These are phyloP conservation scores for Thrips palmi DNA, from an alignment of 1,140 invertebrate genomes.

Conservation along the genomic window DNA sequence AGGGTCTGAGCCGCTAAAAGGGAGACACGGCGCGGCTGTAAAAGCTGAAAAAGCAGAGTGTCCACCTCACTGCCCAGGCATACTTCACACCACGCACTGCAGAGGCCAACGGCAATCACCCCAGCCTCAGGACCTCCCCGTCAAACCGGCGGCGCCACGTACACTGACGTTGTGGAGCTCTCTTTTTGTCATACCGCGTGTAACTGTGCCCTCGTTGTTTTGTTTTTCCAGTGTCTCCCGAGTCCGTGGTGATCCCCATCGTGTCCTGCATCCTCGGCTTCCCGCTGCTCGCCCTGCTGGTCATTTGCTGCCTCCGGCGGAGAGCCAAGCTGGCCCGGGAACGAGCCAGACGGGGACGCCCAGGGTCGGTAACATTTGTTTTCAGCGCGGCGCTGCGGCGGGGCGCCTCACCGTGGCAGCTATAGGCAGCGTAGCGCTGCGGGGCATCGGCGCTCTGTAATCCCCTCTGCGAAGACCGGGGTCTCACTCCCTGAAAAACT, in stretches of 20 bases:
- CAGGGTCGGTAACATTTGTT: not conserved
- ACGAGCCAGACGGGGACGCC: slow-evolving; percentile 16
- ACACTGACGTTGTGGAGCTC: not conserved
- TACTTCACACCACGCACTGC: no score
- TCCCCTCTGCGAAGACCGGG: no score
- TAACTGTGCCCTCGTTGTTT: not conserved
- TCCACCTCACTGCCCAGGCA: no score
- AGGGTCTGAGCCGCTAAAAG: no score
- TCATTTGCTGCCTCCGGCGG: slow-evolving; percentile 68
- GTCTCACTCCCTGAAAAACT: no score
- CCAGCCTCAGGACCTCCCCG: no score
- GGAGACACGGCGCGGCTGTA: no score
- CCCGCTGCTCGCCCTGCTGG: slow-evolving; percentile 59
- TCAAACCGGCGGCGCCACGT: not conserved
- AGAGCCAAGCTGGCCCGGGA: slow-evolving; percentile 53
- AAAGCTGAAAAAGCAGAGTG: no score
- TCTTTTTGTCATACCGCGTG: slow-evolving; percentile 4
- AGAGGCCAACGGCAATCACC: no score
- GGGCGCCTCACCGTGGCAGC: not conserved
- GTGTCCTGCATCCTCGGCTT: slow-evolving; percentile 78
- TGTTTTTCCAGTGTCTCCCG: slow-evolving; percentile 56
- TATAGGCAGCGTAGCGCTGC: no score
- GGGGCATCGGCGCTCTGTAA: no score
- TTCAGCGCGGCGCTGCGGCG: not conserved
- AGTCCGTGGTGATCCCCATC: slow-evolving; percentile 73